These are phyloP conservation scores for Serilophus lunatus DNA, from an alignment of 2,113 vertebrate genomes.

Conservation along the genomic window DNA sequence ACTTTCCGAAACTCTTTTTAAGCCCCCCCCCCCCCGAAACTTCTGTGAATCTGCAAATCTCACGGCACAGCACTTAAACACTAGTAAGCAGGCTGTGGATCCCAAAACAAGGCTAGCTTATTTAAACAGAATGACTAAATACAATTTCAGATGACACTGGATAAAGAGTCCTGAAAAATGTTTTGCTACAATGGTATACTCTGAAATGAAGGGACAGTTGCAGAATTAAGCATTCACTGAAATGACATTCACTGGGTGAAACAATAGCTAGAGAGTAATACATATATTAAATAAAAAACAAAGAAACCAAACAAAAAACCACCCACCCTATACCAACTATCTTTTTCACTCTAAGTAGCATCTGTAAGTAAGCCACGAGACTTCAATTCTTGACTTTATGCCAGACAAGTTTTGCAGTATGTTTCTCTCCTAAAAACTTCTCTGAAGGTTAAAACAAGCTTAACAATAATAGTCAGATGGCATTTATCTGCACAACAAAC, in stretches of 20 bases:
- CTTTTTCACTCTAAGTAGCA: neutral
- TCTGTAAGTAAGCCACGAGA: neutral
- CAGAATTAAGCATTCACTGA: neutral
- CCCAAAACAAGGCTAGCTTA: neutral
- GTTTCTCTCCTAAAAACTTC: neutral
- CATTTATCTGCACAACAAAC: slow-evolving; percentile 32
- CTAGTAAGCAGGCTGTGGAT: neutral
- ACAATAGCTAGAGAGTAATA: neutral
- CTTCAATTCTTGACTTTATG: neutral
- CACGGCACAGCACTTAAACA: neutral
- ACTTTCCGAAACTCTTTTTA: neutral
- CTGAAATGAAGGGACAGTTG: neutral
- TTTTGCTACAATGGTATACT: neutral
- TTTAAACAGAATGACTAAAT: neutral
- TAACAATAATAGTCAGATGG: slow-evolving; percentile 3
- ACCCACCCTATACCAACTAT: neutral
- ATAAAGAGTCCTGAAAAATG: neutral
- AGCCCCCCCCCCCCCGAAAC: neutral
- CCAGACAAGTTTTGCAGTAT: neutral
- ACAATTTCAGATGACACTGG: neutral
- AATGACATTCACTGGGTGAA: neutral
- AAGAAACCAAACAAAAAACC: neutral
- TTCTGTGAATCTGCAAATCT: fast-evolving
- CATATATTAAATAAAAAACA: neutral
- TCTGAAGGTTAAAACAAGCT: slow-evolving; percentile 19